Conservation (phyloP, 53 echinoderm and acorn worm genomes). For the Patiria pectinifera region DNA sequence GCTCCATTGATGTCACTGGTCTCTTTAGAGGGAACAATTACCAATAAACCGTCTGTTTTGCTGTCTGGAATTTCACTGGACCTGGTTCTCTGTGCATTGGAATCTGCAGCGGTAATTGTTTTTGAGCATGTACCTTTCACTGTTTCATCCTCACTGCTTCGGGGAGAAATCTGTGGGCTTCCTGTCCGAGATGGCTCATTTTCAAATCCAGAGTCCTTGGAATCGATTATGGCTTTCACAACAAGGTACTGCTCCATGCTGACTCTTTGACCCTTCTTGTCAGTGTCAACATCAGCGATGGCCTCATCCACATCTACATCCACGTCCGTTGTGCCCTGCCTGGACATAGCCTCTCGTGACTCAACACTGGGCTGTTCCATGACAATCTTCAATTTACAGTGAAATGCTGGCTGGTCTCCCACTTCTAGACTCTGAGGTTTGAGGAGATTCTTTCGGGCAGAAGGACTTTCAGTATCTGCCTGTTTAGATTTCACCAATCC, state of each 20-base stretch:
- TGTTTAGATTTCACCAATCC: slow-evolving; percentile 26
- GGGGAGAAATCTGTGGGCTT: slow-evolving; percentile 84
- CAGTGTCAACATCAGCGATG: slow-evolving; percentile 73
- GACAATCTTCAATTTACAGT: slow-evolving; percentile 74
- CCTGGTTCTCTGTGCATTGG: neutral
- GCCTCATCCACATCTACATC: slow-evolving; percentile 79
- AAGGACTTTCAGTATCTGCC: neutral
- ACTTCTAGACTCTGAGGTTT: slow-evolving; percentile 66
- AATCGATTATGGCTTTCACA: slow-evolving; percentile 91
- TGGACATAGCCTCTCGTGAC: slow-evolving; percentile 78
- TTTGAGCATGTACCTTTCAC: slow-evolving; percentile 9
- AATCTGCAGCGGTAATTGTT: slow-evolving; percentile 8
- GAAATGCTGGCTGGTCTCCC: slow-evolving; percentile 33
- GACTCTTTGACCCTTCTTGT: slow-evolving; percentile 37
- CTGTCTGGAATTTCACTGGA: slow-evolving; percentile 15
- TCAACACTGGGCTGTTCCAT: slow-evolving; percentile 84
- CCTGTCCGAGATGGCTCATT: slow-evolving; percentile 86
- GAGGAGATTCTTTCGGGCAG: slow-evolving; percentile 3
- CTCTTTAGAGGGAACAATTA: neutral
- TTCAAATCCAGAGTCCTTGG: slow-evolving; percentile 95
- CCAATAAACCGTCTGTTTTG: neutral
- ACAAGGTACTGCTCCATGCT: slow-evolving; percentile 84
- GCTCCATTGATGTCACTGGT: neutral
- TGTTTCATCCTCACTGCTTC: slow-evolving; percentile 48
- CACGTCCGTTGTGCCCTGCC: slow-evolving; percentile 62